A percentile compares a stretch with the other conserved stretches of the same genome.
Evolutionary conservation across 1,140 invertebrate genomes (phyloP).

Genomic region (Streblospio benedicti): DNA sequence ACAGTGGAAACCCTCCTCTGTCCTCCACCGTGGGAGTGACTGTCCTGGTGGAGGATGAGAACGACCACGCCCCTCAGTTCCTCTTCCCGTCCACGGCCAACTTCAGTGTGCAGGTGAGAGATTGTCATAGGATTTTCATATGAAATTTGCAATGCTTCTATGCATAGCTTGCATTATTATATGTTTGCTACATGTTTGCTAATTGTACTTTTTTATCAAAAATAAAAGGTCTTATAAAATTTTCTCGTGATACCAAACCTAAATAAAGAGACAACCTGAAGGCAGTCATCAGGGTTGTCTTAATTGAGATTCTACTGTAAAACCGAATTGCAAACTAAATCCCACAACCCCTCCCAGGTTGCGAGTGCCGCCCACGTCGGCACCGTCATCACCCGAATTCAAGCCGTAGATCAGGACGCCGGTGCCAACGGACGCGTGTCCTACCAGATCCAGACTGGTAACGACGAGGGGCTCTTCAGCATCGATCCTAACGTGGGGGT

Average conservation of each 20-base stretch:
- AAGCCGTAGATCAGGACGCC: slow-evolving; percentile 10
- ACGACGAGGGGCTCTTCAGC: background rate
- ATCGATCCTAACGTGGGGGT: slow-evolving; percentile 2
- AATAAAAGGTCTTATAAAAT: no score
- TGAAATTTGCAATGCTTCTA: no score
- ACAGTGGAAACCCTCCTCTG: slow-evolving; percentile 70
- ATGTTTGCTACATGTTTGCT: no score
- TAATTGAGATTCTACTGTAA: no score
- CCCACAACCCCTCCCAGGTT: background rate
- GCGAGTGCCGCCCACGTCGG: background rate
- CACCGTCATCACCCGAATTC: slow-evolving; percentile 2
- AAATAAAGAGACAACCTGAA: no score
- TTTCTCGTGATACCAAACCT: no score
- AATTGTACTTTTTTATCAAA: no score
- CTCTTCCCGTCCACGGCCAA: slow-evolving; percentile 18
- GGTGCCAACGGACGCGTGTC: slow-evolving; percentile 1
- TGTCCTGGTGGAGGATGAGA: slow-evolving; percentile 61
- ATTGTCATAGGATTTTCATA: no score
- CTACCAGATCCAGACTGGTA: background rate
- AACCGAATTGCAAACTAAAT: background rate
- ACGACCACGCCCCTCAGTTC: slow-evolving; percentile 87
- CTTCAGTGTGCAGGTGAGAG: slow-evolving; percentile 4
- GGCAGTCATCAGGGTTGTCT: no score
- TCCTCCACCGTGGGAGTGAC: slow-evolving; percentile 27
- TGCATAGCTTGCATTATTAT: no score